Evolutionary conservation across 1,140 invertebrate genomes (phyloP).

Genomic region (Drosophila tsacasi): DNA sequence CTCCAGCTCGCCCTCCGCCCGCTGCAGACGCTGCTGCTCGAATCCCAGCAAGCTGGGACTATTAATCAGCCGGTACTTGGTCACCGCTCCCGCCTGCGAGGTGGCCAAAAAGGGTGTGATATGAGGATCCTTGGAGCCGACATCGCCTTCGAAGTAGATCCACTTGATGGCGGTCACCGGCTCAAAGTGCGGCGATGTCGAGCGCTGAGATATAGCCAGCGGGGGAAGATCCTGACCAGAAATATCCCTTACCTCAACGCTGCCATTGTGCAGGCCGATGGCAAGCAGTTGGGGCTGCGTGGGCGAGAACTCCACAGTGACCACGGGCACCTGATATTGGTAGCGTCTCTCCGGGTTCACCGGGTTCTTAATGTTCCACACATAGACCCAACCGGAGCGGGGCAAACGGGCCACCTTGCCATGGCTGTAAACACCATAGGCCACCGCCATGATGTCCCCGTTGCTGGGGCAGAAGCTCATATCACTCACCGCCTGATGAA

Average conservation of each 20-base stretch:
- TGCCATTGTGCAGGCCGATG: constrained; percentile 92
- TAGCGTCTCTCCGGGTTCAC: constrained; percentile 91
- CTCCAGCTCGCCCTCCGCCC: constrained; percentile 88
- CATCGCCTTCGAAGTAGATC: constrained; percentile 85
- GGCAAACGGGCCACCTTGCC: constrained; percentile 18
- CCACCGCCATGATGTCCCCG: constrained; percentile 89
- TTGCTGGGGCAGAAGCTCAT: constrained; percentile 89
- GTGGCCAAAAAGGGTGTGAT: constrained; percentile 86
- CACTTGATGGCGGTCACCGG: constrained; percentile 89
- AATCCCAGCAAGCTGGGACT: constrained; percentile 83
- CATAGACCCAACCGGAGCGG: constrained; percentile 86
- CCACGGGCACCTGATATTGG: constrained; percentile 89
- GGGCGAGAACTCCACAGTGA: constrained; percentile 90
- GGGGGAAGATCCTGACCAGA: constrained; percentile 85
- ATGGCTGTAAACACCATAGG: constrained; percentile 88
- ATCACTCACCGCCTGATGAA: constrained; percentile 85
- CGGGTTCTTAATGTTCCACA: constrained; percentile 95
- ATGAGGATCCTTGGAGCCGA: constrained; percentile 51
- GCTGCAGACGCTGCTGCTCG: constrained; percentile 88
- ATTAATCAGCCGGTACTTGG: constrained; percentile 86
- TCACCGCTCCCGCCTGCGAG: constrained; percentile 87
- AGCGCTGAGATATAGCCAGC: constrained; percentile 86
- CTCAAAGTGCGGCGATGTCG: constrained; percentile 87
- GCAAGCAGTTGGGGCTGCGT: constrained; percentile 90
- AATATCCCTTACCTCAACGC: constrained; percentile 90